phyloP scores from a whole-genome alignment of 1,140 invertebrate genomes.

The Drusus annulatus region DNA sequence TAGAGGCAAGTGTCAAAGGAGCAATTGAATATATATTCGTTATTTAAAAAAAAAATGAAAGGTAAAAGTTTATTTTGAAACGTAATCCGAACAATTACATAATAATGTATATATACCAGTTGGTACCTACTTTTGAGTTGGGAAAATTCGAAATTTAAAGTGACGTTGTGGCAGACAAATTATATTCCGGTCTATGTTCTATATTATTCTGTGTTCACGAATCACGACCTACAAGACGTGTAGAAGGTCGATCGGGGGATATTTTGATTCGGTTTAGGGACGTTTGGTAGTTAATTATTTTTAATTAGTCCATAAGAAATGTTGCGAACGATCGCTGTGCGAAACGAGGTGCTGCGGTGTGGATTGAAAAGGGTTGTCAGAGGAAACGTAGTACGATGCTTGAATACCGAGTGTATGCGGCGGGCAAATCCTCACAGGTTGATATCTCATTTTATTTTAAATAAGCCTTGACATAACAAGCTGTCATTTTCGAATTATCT shows the following conservation, averaged over 20 bases:
- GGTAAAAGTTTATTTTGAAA: too few relatives aligned
- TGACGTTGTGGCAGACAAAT: too few relatives aligned
- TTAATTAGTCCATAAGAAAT: conserved; percentile 65
- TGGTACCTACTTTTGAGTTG: too few relatives aligned
- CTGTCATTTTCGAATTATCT: neutral
- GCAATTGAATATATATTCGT: too few relatives aligned
- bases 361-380: conserved; percentile 73
- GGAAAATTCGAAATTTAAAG: too few relatives aligned
- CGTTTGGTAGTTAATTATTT: conserved; percentile 31
- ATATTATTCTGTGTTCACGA: conserved; percentile 37
- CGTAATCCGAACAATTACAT: too few relatives aligned
- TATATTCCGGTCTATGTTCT: neutral
- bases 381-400: conserved; percentile 73
- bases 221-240: conserved; percentile 67
- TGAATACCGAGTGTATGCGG: conserved; percentile 74
- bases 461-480: neutral
- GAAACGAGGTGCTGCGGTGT: conserved; percentile 76
- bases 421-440: conserved; percentile 74
- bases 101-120: too few relatives aligned
- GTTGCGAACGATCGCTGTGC: conserved; percentile 77
- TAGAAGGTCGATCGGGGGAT: conserved; percentile 67
- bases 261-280: conserved; percentile 40
- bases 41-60: too few relatives aligned
- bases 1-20: too few relatives aligned
- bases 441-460: conserved; percentile 25